Base-by-base conservation (phyloP, 2,888 invertebrate species). In the Thereva unica region DNA sequence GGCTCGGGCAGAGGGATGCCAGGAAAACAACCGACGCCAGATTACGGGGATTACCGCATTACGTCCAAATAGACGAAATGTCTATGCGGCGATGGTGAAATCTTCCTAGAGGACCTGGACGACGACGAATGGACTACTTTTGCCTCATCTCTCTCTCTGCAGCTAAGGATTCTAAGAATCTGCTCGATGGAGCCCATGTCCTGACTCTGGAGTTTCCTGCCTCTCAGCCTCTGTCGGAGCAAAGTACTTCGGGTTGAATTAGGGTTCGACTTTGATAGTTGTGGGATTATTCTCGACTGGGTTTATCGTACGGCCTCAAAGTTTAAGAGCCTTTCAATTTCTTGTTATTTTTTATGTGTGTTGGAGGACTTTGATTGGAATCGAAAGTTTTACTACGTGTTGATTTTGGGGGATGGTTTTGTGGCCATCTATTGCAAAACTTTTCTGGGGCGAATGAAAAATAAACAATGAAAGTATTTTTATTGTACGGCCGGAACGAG, bases 1-100 rank as follows among this genome's bases (percentile, higher is more conserved):
- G 55, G 56, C 52, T 10, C 45, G 66, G 61, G 56, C 63, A 57
- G 52, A 42, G 34, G 41, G 12, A 49, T 23, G n/a, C 55, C 40
- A 65, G 65, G 52, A 56, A 67, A 59, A 65, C 61, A 68, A 68
- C 54, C 54, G 59, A 59, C 65, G 59, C 65, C 59, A 64, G 68
- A 68, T 68, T 68, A 68, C 65, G 45, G 47, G 68, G 65, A 68
- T 68, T 68, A 68, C 68, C 52, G 65, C 64, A 68, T 68, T 65
- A 65, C 53, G 55, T 54, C 52, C 52, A 44, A 59, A 64, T 59
- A 54, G 59, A 65, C 64, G 64, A 65, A 68, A 65, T 47, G 59
- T 55, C 64, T 68, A 55, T 64, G 49, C 49, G 57, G 59, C 49
- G 52, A 23, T 23, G 23, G 23, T 23, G 23, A 59, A 59, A 68